Percentiles rank a stretch among this genome's conserved stretches.
Conservation (phyloP, 2,888 invertebrate species). For the Heliconius hortense region DNA sequence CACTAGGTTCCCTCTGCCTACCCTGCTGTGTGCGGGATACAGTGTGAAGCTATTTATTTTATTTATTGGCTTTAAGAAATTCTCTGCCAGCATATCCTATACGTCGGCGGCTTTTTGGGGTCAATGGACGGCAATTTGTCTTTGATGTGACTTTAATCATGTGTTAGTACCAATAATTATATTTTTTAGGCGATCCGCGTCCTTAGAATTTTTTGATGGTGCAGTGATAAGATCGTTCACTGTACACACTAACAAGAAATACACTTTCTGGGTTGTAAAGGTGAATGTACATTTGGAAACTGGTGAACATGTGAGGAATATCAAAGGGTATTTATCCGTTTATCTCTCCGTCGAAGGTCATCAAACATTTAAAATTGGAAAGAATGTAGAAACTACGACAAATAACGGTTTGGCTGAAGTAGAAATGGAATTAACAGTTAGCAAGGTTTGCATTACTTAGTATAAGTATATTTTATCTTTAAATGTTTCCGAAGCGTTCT, state of each 20-base stretch:
- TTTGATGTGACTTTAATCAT: background rate
- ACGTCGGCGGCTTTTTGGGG: too few species aligned
- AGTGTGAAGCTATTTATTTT: too few species aligned
- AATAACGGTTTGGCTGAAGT: constrained; percentile 60
- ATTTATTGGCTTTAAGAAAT: background rate
- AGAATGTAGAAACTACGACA: constrained; percentile 49
- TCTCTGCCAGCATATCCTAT: background rate
- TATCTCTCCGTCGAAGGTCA: constrained; percentile 58
- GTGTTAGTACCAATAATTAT: background rate
- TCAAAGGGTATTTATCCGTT: constrained; percentile 60
- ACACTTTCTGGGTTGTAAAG: constrained; percentile 57
- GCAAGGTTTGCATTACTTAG: constrained; percentile 54
- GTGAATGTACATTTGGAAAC: constrained; percentile 63
- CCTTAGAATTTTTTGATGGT: constrained; percentile 84
- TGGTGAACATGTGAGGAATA: constrained; percentile 45
- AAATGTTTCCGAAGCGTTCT: background rate
- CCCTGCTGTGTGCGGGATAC: too few species aligned
- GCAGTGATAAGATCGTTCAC: constrained; percentile 85
- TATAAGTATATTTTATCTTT: background rate
- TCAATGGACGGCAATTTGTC: too few species aligned
- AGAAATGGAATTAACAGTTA: constrained; percentile 60
- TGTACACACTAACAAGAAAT: constrained; percentile 58
- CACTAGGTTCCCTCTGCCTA: too few species aligned
- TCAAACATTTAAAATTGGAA: constrained; percentile 57
- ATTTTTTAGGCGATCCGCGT: constrained; percentile 84